Conservation (phyloP, 2,113 vertebrate species). For the Pantherophis guttatus region DNA sequence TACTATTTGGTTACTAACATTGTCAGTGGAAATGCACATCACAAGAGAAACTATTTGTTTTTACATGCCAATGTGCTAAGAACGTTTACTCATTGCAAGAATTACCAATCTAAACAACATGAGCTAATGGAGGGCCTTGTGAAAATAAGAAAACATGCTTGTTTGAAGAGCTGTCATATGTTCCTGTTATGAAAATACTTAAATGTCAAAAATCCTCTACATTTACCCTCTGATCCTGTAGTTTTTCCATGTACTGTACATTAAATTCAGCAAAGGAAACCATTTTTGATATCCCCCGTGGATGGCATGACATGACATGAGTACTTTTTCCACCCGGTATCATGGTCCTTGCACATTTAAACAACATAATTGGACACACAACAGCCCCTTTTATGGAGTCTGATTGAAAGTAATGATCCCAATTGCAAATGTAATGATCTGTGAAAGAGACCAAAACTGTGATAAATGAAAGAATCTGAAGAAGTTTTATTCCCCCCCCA, state of each 20-base stretch:
- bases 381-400: conserved; percentile 25
- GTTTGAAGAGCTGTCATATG: conserved; percentile 64
- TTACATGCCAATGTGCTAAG: conserved; percentile 63
- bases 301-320: background rate
- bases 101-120: conserved; percentile 68
- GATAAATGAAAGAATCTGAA: conserved; percentile 39
- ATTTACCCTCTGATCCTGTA: conserved; percentile 36
- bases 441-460: conserved; percentile 35
- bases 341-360: conserved; percentile 31
- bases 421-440: conserved; percentile 6
- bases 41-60: conserved; percentile 63
- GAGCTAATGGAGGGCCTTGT: conserved; percentile 63
- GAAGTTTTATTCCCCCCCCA: background rate
- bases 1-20: conserved; percentile 46
- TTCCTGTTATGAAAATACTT: conserved; percentile 46
- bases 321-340: conserved; percentile 2
- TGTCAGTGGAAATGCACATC: conserved; percentile 52
- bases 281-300: conserved; percentile 10
- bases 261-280: conserved; percentile 40
- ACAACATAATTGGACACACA: conserved; percentile 40
- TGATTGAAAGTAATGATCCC: conserved; percentile 39
- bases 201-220: conserved; percentile 53
- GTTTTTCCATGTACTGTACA: conserved; percentile 32
- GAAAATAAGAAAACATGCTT: conserved; percentile 67
- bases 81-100: conserved; percentile 58